Percentiles rank a stretch among this genome's conserved stretches.
Conservation (phyloP, 37 sponge, comb jelly and placozoan species). For the Beroe forskalii region DNA sequence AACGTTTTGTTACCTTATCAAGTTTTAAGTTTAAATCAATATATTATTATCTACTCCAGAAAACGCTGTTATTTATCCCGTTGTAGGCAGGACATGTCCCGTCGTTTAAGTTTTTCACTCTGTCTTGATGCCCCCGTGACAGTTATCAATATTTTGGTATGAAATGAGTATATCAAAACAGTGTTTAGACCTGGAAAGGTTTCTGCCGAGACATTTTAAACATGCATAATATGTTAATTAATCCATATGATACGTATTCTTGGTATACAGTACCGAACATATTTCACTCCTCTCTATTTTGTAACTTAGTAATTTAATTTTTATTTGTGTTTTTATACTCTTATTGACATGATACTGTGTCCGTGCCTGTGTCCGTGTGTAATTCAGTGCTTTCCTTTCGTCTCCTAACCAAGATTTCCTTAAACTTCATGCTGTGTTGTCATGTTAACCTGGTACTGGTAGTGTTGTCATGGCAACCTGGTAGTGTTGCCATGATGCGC, state of each 20-base stretch:
- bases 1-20: background rate
- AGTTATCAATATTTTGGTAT: no score
- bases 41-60: no score
- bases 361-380: conserved; percentile 52
- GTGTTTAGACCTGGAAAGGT: no score
- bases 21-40: conserved; percentile 42
- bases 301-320: conserved; percentile 65
- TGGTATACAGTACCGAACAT: background rate
- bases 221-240: background rate
- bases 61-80: no score
- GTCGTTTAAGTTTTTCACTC: no score
- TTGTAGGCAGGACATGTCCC: no score
- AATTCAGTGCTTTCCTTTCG: conserved; percentile 26
- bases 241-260: background rate
- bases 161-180: no score
- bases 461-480: background rate
- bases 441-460: background rate
- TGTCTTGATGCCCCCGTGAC: no score
- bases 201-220: background rate
- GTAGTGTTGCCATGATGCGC: no score
- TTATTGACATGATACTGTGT: conserved; percentile 65
- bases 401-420: no score
- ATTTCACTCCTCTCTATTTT: conserved; percentile 42
- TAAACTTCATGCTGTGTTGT: background rate
- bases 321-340: conserved; percentile 66